Evolutionary conservation across 2,797 vertebrate species (phyloP), one percentile per base, ranked within the genome.

Genomic region (Scyliorhinus canicula): DNA sequence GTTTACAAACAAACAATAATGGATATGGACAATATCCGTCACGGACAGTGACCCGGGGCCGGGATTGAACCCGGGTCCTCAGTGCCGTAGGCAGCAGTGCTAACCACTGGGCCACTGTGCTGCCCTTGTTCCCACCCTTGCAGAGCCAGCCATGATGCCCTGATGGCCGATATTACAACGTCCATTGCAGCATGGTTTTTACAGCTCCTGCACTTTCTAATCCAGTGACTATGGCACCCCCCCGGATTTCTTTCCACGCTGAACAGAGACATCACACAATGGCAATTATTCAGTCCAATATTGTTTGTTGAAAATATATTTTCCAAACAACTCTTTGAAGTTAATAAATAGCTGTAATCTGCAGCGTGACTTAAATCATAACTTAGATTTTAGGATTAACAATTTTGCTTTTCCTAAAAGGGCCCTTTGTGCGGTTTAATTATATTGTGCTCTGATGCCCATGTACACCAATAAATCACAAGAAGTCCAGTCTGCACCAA

Each of bases 321-420:
- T 94, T 35, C 47, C 44, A 94, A 21, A 74, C 67, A 31, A 71
- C 47, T 35, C 67, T 94, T 94, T 94, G 93, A 94, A 71, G 93
- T 94, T 67, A 94, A 71, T 94, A 50, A 90, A 74, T 94, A 74
- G 16, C 40, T 71, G 35, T 74, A 94, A 50, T 94, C 93, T 74
- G n/a, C 63, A 50, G 50, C 93, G 14, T 69, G 93, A 94, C 44
- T 94, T 71, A 94, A 94, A 74, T 74, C 67, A 94, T 94, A 31
- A 74, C n/a, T 52, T 94, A 94, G 65, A 55, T 44, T n/a, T 94
- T 55, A 50, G 93, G 93, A 94, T 94, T 74, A 94, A 74, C 93
- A 94, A 50, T 74, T 93, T 94, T 67, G 19, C 69, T 74, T 74
- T 71, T 21, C 47, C 40, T n/a, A 8, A 93, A 93, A 94, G 93